Base-by-base conservation (phyloP, 2,113 vertebrate species). In the Anthoscopus minutus region DNA sequence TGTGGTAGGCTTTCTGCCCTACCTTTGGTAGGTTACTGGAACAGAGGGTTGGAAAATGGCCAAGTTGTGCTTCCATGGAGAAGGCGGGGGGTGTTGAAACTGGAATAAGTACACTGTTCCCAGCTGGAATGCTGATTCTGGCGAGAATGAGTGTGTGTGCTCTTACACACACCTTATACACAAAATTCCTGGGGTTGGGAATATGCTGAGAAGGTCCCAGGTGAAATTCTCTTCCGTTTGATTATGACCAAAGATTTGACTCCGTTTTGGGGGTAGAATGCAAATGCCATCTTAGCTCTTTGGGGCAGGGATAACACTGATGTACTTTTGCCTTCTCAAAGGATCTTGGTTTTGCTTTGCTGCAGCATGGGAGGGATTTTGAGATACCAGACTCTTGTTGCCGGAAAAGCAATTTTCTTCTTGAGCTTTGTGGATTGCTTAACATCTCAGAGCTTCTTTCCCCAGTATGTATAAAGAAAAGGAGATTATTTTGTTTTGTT, bases 71-170 rank as follows among this genome's bases (percentile, higher is more conserved):
- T 76, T 87, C 56, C 40, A 8, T 48, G 1, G 0, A 70, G 70
- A 64, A 53, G 65, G 40, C 9, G 65, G 57, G 16, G 15, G 33
- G 33, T 73, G 64, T 38, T 86, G 27, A 38, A 74, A 44, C 47
- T 16, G 21, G 37, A 81, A 17, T 71, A 40, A 22, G 9, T 7
- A 3, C 33, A 10, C 10, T 51, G 37, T 47, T 89, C 61, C 45
- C 45, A 27, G 65, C 57, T 91, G 56, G 65, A 79, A 27, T 0
- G 0, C 10, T 0, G 0, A 25, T 81, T 57, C 78, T 85, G 37
- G 15, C 42, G 35, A n/a, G 45, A 58, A 50, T 38, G 37, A 47
- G 40, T 0, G 0, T 19, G 30, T 78, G 44, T 45, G 24, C 45
- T 53, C 58, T 54, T 50, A 53, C 25, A n/a, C 2, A 2, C 33